These are phyloP conservation scores for Hestina assimilis DNA, from an alignment of 1,140 invertebrate species.

Conservation along the genomic window DNA sequence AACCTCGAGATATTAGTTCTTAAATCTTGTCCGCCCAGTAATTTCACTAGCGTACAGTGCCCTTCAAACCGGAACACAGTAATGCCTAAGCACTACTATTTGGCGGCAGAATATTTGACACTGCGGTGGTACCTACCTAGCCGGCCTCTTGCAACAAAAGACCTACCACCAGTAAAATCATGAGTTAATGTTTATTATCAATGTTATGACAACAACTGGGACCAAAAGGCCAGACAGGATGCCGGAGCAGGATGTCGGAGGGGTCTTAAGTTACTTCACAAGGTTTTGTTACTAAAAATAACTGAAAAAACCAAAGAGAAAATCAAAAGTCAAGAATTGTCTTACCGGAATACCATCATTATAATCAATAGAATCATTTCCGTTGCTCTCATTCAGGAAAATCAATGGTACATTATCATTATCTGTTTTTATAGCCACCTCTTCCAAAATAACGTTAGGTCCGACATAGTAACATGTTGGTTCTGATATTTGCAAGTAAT, in stretches of 20 bases:
- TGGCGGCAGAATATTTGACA: too few relatives aligned
- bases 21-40: too few relatives aligned
- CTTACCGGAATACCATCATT: slow-evolving; percentile 14
- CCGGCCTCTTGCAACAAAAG: too few relatives aligned
- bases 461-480: slow-evolving; percentile 1
- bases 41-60: too few relatives aligned
- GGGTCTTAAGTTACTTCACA: background rate
- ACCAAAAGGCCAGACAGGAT: too few relatives aligned
- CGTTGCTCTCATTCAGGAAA: slow-evolving; percentile 29
- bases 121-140: too few relatives aligned
- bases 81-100: too few relatives aligned
- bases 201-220: too few relatives aligned
- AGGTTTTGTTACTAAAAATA: background rate
- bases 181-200: too few relatives aligned
- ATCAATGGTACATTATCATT: slow-evolving; percentile 44
- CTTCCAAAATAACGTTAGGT: background rate
- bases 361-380: slow-evolving; percentile 8
- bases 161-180: too few relatives aligned
- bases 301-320: background rate
- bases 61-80: too few relatives aligned
- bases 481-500: background rate
- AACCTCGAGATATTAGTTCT: too few relatives aligned
- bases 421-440: slow-evolving; percentile 18
- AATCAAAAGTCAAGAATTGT: background rate
- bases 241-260: background rate